Base-by-base conservation (phyloP, 1,140 invertebrate genomes). In the Charaxes varanes region DNA sequence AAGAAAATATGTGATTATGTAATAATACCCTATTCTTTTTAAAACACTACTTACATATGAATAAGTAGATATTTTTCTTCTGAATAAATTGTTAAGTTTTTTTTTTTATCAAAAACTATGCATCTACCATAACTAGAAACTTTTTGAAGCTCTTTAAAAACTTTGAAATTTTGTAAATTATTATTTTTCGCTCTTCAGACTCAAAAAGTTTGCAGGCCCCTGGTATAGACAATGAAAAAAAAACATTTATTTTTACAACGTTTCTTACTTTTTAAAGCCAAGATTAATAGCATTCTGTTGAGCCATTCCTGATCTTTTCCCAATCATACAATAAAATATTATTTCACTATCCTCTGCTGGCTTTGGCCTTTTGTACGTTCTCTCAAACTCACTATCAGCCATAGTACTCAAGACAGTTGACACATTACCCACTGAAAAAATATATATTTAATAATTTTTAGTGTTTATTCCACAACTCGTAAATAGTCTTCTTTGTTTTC, bases 291-390 rank as follows among this genome's bases (percentile, higher is more conserved):
- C 78, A 40, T 85, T 83, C 56, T 86, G 76, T 23, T 88, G 87
- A 5, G 89, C 88, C 46, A 78, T 85, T 2, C 63, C 76, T 43
- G 88, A 88, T 45, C 89, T 85, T 54, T 66, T 87, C 34, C 89
- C 90, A 37, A 84, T 83, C 70, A 74, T 87, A 45, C 90, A 91
- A 35, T 87, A 88, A 32, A 90, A 80, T 44, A 91, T 87, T 1
- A 90, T 86, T 55, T 87, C 85, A 21, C 85, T 86, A 13, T 87
- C 62, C 34, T 82, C 56, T 4, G 56, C 42, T 0, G 89, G 89
- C 53, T 90, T 90, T n/a, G 71, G 36, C 37, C 68, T 79, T n/a
- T 84, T 69, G 42, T 79, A 87, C 6, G 37, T 40, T 14, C 67
- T 50, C 40, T 70, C 32, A 49, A 87, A 87, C 15, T 82, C 79